Evolutionary conservation across 53 echinoderm and acorn worm species (phyloP).

Genomic region (Zoroaster sp.): DNA sequence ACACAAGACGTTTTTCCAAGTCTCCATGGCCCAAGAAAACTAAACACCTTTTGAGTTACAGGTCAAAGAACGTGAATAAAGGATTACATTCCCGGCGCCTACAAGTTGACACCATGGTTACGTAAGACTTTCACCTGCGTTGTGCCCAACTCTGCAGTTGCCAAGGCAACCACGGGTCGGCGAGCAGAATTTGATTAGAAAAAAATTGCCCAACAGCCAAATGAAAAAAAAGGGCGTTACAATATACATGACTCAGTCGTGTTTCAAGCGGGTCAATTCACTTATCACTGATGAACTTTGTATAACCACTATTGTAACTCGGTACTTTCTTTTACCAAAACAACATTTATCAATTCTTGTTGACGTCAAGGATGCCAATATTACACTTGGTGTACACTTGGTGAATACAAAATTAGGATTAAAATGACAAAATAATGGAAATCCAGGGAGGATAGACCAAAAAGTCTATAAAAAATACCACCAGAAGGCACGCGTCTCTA

Average conservation of each 20-base stretch:
- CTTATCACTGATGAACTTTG: no score
- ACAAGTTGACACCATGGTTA: slow-evolving; percentile 46
- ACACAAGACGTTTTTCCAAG: not conserved
- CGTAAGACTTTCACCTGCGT: slow-evolving; percentile 13
- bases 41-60: slow-evolving; percentile 1
- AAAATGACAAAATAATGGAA: not conserved
- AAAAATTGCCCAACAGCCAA: no score
- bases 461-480: not conserved
- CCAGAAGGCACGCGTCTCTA: not conserved
- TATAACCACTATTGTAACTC: no score
- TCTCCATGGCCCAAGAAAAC: not conserved
- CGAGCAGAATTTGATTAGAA: not conserved
- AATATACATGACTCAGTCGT: no score
- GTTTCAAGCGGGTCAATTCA: no score
- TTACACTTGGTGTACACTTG: no score
- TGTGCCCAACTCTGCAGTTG: not conserved
- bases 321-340: no score
- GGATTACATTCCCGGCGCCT: not conserved
- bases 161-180: not conserved
- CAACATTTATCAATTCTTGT: no score
- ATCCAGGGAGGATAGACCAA: not conserved
- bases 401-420: not conserved
- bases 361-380: no score
- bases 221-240: no score
- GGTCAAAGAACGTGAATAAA: slow-evolving; percentile 23